phyloP scores from a whole-genome alignment of 2,113 vertebrate species.

The Circaetus gallicus region DNA sequence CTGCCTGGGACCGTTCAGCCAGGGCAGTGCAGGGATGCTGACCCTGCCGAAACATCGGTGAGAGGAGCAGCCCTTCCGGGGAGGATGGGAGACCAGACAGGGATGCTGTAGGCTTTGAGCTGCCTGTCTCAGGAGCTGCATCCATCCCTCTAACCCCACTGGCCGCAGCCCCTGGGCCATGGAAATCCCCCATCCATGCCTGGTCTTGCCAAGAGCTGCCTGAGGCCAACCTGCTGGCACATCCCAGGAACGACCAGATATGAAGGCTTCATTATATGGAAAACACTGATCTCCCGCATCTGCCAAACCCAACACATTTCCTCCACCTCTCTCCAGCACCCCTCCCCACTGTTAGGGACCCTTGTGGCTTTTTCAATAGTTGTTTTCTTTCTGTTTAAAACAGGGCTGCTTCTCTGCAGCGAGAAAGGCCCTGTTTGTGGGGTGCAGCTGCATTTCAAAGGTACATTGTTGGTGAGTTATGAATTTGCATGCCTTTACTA shows the following conservation, averaged over 20 bases:
- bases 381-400: conserved; percentile 76
- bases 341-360: conserved; percentile 44
- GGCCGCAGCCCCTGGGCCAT: neutral
- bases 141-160: fast-evolving
- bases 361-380: conserved; percentile 72
- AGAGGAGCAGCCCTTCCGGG: neutral
- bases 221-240: neutral
- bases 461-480: conserved; percentile 81
- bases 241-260: neutral
- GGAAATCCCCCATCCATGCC: neutral
- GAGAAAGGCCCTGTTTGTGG: conserved; percentile 74
- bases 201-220: conserved; percentile 24
- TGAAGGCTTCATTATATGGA: conserved; percentile 60
- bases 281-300: conserved; percentile 25
- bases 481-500: conserved; percentile 79
- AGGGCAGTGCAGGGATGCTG: neutral
- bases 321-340: conserved; percentile 28
- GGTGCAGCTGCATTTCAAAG: conserved; percentile 82
- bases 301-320: conserved; percentile 46
- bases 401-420: conserved; percentile 75
- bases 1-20: neutral
- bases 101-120: neutral
- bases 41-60: fast-evolving
- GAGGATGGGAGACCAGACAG: neutral
- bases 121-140: neutral